These are phyloP conservation scores for Drosophila antonietae DNA, from an alignment of 2,888 invertebrate genomes.

Conservation along the genomic window DNA sequence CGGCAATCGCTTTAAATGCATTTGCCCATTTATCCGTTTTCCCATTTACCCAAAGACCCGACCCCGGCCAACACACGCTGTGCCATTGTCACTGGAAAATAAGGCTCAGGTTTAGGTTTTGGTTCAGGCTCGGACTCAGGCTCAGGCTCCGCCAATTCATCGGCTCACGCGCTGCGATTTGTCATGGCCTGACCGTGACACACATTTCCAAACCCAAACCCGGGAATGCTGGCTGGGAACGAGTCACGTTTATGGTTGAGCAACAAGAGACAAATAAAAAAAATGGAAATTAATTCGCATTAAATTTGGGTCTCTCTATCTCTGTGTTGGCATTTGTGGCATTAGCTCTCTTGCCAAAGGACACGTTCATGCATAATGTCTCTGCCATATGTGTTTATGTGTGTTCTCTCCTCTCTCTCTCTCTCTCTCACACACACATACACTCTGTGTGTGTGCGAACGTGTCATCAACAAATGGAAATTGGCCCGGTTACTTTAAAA, in stretches of 20 bases:
- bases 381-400: neutral
- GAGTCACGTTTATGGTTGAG: slow-evolving; percentile 52
- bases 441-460: slow-evolving; percentile 32
- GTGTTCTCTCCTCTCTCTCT: slow-evolving; percentile 2
- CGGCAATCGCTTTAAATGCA: slow-evolving; percentile 64
- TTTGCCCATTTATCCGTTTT: slow-evolving; percentile 42
- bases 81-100: slow-evolving; percentile 29
- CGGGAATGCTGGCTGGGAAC: slow-evolving; percentile 39
- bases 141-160: slow-evolving; percentile 34
- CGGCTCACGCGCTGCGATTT: slow-evolving; percentile 72
- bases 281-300: slow-evolving; percentile 73
- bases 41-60: slow-evolving; percentile 18
- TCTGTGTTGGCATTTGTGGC: slow-evolving; percentile 39
- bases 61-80: slow-evolving; percentile 37
- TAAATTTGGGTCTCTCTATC: slow-evolving; percentile 51
- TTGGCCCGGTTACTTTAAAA: slow-evolving; percentile 39
- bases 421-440: neutral
- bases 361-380: slow-evolving; percentile 69
- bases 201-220: slow-evolving; percentile 39
- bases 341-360: slow-evolving; percentile 71
- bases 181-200: slow-evolving; percentile 74
- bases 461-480: slow-evolving; percentile 59
- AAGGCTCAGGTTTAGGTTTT: slow-evolving; percentile 10
- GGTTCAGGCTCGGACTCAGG: slow-evolving; percentile 1
- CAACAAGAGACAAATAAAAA: neutral